Conservation (phyloP, 2,113 vertebrate genomes). For the Tupaia chinensis region DNA sequence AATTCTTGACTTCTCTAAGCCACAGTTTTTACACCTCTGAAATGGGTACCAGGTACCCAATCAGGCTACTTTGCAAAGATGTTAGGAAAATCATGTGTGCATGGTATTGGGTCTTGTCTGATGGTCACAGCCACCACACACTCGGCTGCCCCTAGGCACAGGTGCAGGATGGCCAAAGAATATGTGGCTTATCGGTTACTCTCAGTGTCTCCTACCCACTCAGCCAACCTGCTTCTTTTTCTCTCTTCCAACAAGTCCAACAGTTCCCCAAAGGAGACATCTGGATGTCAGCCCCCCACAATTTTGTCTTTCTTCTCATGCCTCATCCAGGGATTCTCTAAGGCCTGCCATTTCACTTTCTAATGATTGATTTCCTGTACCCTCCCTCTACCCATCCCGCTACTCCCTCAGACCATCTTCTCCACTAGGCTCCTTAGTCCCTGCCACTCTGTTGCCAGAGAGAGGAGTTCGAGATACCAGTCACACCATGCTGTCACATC, state of each 20-base stretch:
- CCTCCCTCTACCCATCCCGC: neutral
- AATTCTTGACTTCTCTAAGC: neutral
- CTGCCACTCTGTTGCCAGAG: neutral
- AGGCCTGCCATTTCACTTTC: rapidly evolving
- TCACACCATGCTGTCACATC: no score
- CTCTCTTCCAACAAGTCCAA: neutral
- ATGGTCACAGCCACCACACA: neutral
- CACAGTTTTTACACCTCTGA: conserved; percentile 5
- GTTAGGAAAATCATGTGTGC: rapidly evolving
- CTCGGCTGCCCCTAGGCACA: neutral
- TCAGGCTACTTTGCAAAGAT: neutral
- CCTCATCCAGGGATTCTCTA: neutral
- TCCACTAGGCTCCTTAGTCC: neutral
- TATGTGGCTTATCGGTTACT: neutral
- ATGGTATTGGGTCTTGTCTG: rapidly evolving
- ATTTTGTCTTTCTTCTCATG: neutral
- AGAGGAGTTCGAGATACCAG: neutral
- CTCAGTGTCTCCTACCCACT: neutral
- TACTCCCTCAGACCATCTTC: rapidly evolving
- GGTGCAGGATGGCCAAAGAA: neutral
- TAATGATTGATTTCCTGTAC: neutral
- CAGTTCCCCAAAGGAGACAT: neutral
- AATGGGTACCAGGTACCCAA: neutral
- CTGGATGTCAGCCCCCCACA: neutral
- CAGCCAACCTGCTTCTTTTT: neutral